Conservation (phyloP, 2,113 vertebrate species). For the Lontra canadensis region DNA sequence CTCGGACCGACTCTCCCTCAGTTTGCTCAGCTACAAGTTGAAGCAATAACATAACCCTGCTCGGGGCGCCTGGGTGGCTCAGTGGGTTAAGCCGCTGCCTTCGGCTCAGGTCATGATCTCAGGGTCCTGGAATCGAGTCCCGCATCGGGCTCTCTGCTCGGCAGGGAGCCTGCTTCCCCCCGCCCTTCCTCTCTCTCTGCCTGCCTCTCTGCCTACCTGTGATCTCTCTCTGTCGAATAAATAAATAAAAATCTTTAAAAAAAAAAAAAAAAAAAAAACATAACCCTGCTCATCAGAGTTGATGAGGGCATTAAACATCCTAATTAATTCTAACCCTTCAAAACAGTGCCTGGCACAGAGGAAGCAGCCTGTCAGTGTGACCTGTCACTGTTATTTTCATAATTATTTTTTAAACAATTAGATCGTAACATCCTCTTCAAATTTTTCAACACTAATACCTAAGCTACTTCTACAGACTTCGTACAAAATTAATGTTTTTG, state of each 20-base stretch:
- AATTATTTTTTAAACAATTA: constrained; percentile 18
- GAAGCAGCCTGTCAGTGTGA: not conserved
- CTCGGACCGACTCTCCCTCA: not conserved
- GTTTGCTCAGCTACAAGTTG: not conserved
- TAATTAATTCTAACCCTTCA: not conserved
- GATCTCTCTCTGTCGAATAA: no score
- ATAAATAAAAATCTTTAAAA: no score
- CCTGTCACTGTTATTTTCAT: not conserved
- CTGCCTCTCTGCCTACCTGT: no score
- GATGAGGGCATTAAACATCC: not conserved
- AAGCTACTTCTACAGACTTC: not conserved
- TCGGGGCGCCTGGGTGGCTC: no score
- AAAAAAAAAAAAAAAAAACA: no score
- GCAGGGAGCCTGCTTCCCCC: no score
- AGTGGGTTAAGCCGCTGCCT: no score
- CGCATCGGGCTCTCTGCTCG: no score
- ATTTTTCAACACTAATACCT: not conserved
- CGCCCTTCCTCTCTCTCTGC: no score
- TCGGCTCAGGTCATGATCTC: no score
- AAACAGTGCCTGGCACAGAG: not conserved
- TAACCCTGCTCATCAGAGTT: not conserved
- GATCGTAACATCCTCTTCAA: not conserved
- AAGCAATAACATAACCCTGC: not conserved
- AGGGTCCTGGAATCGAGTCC: no score
- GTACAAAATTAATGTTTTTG: not conserved